Evolutionary conservation across 2,113 vertebrate genomes (phyloP).

Genomic region (Macquaria australasica): DNA sequence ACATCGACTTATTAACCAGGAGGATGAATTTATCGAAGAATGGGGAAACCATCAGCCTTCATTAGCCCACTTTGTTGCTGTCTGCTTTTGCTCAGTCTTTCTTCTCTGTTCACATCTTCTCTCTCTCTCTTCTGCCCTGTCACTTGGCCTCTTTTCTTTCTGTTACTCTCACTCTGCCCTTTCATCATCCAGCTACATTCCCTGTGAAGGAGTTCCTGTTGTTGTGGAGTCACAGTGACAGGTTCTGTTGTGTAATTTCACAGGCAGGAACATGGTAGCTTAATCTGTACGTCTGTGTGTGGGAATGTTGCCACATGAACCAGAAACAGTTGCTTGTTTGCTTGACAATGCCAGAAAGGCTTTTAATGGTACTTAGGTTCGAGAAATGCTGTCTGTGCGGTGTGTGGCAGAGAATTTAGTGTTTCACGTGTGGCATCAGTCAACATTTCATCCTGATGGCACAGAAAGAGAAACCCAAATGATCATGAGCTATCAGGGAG

Average conservation of each 20-base stretch:
- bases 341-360: slow-evolving; percentile 6
- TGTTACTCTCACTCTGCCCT: not conserved
- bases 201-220: slow-evolving; percentile 13
- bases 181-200: slow-evolving; percentile 1
- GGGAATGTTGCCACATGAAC: not conserved
- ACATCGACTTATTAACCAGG: slow-evolving; percentile 29
- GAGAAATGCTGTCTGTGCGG: not conserved
- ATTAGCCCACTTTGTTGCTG: not conserved
- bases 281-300: not conserved
- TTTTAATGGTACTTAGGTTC: slow-evolving; percentile 15
- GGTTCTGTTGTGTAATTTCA: not conserved
- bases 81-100: not conserved
- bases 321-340: not conserved
- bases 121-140: not conserved
- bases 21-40: slow-evolving; percentile 25
- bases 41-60: not conserved
- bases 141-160: not conserved
- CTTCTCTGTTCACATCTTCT: not conserved
- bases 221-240: slow-evolving; percentile 3
- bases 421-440: not conserved
- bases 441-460: not conserved
- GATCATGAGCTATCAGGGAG: not conserved
- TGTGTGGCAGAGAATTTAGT: not conserved
- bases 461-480: slow-evolving; percentile 10
- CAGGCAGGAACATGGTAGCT: not conserved